Conservation (phyloP, 2,888 invertebrate genomes). For the Cephalotes varians region DNA sequence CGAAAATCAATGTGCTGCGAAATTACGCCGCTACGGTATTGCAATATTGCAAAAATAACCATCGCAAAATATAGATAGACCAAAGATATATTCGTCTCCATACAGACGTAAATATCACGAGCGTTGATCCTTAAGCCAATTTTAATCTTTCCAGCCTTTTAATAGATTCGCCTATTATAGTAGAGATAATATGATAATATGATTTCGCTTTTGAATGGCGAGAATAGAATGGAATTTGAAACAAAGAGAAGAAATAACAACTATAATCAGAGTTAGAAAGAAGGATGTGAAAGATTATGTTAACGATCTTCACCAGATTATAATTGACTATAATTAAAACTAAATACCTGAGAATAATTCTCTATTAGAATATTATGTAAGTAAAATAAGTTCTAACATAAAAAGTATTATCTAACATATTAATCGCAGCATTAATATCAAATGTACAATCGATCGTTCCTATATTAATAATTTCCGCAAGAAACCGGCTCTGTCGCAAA, state of each 20-base stretch:
- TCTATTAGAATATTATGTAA: slow-evolving; percentile 12
- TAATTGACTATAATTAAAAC: slow-evolving; percentile 5
- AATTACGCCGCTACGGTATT: slow-evolving; percentile 8
- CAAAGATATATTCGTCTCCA: slow-evolving; percentile 26
- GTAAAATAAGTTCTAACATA: slow-evolving; percentile 2
- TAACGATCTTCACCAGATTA: neutral
- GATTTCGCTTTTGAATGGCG: slow-evolving; percentile 34
- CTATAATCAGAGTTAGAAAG: neutral
- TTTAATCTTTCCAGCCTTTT: slow-evolving; percentile 23
- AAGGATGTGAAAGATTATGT: neutral
- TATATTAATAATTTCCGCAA: slow-evolving; percentile 24
- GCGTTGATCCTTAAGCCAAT: slow-evolving; percentile 43
- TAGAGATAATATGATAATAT: slow-evolving; percentile 39
- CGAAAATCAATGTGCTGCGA: slow-evolving; percentile 14
- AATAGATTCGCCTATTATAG: slow-evolving; percentile 30
- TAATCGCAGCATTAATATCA: neutral
- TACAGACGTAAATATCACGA: slow-evolving; percentile 39
- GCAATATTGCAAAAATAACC: slow-evolving; percentile 33
- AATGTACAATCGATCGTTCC: neutral
- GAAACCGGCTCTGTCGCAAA: slow-evolving; percentile 37
- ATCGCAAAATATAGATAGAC: slow-evolving; percentile 18
- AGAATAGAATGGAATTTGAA: slow-evolving; percentile 27
- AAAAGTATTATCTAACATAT: slow-evolving; percentile 2
- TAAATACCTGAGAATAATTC: neutral
- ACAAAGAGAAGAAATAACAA: neutral